Conservation (phyloP, 2,797 vertebrate species). For the Fistularia tabacaria region DNA sequence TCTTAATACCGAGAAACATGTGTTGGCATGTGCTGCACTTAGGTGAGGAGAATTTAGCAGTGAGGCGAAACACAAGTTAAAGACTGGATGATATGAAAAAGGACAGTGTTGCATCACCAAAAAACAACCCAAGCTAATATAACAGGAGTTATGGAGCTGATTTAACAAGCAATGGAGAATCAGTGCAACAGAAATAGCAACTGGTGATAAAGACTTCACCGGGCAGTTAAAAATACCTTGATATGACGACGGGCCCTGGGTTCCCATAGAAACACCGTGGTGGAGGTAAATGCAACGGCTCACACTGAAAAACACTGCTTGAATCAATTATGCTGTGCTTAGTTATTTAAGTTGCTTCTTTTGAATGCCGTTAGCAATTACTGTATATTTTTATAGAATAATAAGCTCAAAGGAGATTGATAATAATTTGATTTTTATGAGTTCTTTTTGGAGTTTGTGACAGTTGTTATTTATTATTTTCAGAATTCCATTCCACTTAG, state of each 20-base stretch:
- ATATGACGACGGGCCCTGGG: slow-evolving; percentile 9
- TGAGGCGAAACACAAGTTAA: no score
- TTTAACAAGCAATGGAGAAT: no score
- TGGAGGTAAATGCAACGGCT: slow-evolving; percentile 28
- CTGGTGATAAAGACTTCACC: slow-evolving; percentile 31
- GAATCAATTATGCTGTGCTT: slow-evolving; percentile 4
- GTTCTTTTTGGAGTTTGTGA: no score
- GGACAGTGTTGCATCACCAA: no score
- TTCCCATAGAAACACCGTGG: slow-evolving; percentile 48
- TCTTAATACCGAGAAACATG: no score
- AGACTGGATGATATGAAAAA: no score
- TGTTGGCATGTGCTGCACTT: no score
- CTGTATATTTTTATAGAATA: background rate
- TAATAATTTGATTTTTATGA: background rate
- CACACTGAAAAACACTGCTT: slow-evolving; percentile 8
- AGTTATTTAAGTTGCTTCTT: slow-evolving; percentile 1
- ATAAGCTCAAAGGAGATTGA: background rate
- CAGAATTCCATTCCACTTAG: no score
- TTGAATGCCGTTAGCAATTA: background rate
- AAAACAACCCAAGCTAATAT: no score
- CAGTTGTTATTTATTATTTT: no score
- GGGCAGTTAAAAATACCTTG: slow-evolving; percentile 37
- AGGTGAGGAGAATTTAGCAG: no score
- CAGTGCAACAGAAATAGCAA: slow-evolving; percentile 11
- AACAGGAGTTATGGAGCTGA: no score